Base-by-base conservation (phyloP, 2,888 invertebrate genomes). In the Laothoe populi region DNA sequence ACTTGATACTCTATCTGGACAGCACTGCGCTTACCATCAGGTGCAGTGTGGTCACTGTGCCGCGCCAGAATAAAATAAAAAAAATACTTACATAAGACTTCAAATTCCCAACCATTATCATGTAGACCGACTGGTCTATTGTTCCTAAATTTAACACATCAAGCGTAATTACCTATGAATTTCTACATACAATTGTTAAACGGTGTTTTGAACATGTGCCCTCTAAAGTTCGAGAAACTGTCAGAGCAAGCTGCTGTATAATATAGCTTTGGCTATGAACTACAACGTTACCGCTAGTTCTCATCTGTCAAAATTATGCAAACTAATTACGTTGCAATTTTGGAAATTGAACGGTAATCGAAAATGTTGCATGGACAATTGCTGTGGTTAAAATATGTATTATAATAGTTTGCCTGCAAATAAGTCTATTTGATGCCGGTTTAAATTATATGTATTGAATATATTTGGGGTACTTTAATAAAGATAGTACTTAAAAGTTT, bases 201-300 rank as follows among this genome's bases (percentile, higher is more conserved):
- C 13, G 49, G 42, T 49, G 40, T 26, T 49, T 48, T 24, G 21
- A 61, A 53, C 42, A 53, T 53, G 42, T 42, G 49, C 31, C 48
- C 48, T 38, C 53, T 26, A 24, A 42, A 53, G 60, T 61, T 48
- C 53, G 49, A 4, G 40, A 60, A 61, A 49, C 53, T 61, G 49
- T 61, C 60, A 19, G 16, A 61, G 26, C 60, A 61, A 61, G 49
- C 53, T 44, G 60, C 31, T 53, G 26, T 40, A 13, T 49, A 31
- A 61, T 24, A 42, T 53, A 61, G 42, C 53, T 26, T 24, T 38
- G 38, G 13, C 16, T 61, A 53, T 21, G 49, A 40, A 60, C 24
- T 53, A 42, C 60, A 53, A 48, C 38, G 23, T 53, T 35, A 60
- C 19, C 42, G 8, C 49, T 42, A 61, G 53, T 42, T 42, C 13